A percentile compares a stretch with the other conserved stretches of the same genome.
Evolutionary conservation across 2,113 vertebrate species (phyloP).

Genomic region (Leptosomus discolor): DNA sequence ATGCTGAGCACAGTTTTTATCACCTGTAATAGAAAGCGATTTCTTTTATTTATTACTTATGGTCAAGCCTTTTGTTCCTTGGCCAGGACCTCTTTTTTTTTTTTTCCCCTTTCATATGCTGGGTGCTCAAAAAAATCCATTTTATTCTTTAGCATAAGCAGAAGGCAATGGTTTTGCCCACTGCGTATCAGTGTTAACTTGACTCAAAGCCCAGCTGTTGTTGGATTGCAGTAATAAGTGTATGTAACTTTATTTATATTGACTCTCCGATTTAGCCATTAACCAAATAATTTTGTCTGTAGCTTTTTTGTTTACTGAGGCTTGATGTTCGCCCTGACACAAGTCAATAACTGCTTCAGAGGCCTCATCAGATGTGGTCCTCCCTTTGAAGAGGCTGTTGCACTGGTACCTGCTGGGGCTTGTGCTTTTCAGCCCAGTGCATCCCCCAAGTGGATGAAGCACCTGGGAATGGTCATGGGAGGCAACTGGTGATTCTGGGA

Average conservation of each 20-base stretch:
- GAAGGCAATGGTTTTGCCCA: background rate
- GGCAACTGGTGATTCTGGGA: background rate
- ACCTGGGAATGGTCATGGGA: background rate
- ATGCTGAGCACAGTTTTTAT: conserved; percentile 37
- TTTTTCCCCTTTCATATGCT: background rate
- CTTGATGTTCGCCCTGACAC: background rate
- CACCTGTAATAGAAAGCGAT: background rate
- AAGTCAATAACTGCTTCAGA: background rate
- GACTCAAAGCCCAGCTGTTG: background rate
- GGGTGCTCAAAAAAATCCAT: background rate
- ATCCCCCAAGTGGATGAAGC: background rate
- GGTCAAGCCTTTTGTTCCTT: background rate
- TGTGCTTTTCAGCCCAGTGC: background rate
- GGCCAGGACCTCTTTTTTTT: background rate
- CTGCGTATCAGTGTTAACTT: background rate
- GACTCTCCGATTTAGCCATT: background rate
- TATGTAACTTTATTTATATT: background rate
- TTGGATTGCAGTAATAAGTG: background rate
- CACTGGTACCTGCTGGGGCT: background rate
- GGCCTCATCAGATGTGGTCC: background rate
- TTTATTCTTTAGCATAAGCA: background rate
- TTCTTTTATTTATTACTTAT: background rate
- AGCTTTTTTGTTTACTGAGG: background rate
- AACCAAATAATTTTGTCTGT: conserved; percentile 2
- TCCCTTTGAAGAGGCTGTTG: background rate